Percentiles rank a stretch among this genome's conserved stretches.
Evolutionary conservation across 2,113 vertebrate species (phyloP).

Genomic region (Thunnus maccoyii): DNA sequence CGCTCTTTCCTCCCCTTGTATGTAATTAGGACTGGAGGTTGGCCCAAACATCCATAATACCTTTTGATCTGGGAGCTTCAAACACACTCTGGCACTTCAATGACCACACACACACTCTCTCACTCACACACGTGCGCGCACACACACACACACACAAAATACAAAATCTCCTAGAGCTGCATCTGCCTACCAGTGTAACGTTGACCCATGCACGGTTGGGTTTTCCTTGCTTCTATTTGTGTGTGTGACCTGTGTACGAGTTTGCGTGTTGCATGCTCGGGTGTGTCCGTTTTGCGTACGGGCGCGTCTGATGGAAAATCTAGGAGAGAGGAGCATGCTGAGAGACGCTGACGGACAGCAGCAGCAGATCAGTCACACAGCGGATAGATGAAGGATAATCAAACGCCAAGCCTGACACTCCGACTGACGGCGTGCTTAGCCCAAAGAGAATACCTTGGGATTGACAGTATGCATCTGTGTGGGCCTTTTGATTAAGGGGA

Average conservation of each 20-base stretch:
- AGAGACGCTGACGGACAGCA: conserved; percentile 33
- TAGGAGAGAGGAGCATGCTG: not conserved
- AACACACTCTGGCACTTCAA: conserved; percentile 7
- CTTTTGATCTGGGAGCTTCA: conserved; percentile 49
- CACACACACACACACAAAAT: conserved; percentile 4
- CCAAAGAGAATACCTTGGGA: conserved; percentile 28
- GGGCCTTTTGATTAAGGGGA: conserved; percentile 34
- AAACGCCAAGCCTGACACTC: conserved; percentile 17
- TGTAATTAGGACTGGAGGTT: conserved; percentile 57
- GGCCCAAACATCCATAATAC: conserved; percentile 39
- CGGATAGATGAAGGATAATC: conserved; percentile 45
- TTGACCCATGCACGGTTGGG: conserved; percentile 4
- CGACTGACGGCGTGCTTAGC: conserved; percentile 50
- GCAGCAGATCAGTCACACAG: conserved; percentile 17
- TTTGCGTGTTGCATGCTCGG: not conserved
- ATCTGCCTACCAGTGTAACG: not conserved
- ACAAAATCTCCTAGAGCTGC: not conserved
- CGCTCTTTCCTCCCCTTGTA: conserved; percentile 28
- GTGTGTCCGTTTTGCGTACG: conserved; percentile 3
- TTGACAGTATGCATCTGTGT: conserved; percentile 29
- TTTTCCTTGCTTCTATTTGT: not conserved
- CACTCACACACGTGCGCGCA: not conserved
- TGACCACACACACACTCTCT: too few species aligned
- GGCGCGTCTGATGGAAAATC: not conserved
- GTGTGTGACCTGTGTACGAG: too few species aligned